These are phyloP conservation scores for Miniopterus natalensis DNA, from an alignment of 2,113 vertebrate species.

Conservation along the genomic window DNA sequence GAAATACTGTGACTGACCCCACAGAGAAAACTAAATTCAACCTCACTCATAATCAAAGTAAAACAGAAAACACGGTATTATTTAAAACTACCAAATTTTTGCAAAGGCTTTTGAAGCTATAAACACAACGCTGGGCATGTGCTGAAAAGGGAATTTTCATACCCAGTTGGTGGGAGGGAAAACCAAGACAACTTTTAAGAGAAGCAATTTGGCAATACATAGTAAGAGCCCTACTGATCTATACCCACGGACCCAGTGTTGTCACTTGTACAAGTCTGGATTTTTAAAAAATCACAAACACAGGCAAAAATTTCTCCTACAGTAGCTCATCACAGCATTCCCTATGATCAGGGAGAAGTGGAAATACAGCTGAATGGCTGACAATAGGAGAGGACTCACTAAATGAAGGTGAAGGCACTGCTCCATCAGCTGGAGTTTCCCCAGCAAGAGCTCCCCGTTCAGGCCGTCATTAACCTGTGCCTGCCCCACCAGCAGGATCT, in stretches of 20 bases:
- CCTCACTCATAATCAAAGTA: background rate
- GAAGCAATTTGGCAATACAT: background rate
- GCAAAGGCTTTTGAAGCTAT: background rate
- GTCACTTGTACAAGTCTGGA: background rate
- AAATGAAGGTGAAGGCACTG: background rate
- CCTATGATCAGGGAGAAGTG: background rate
- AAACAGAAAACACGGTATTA: background rate
- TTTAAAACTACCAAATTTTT: background rate
- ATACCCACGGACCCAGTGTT: background rate
- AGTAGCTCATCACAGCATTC: background rate
- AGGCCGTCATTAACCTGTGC: background rate
- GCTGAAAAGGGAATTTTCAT: background rate
- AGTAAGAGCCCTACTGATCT: background rate
- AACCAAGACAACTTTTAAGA: background rate
- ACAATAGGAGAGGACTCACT: background rate
- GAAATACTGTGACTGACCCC: background rate
- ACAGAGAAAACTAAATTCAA: background rate
- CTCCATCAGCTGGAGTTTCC: background rate
- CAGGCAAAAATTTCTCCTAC: background rate
- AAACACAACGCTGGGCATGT: background rate
- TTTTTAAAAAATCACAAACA: constrained; percentile 11
- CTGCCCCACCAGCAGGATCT: background rate
- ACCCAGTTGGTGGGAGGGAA: background rate
- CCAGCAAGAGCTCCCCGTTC: no score
- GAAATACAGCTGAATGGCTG: background rate